Evolutionary conservation across 2,113 vertebrate species (phyloP).

Genomic region (Sceloporus tristichus): DNA sequence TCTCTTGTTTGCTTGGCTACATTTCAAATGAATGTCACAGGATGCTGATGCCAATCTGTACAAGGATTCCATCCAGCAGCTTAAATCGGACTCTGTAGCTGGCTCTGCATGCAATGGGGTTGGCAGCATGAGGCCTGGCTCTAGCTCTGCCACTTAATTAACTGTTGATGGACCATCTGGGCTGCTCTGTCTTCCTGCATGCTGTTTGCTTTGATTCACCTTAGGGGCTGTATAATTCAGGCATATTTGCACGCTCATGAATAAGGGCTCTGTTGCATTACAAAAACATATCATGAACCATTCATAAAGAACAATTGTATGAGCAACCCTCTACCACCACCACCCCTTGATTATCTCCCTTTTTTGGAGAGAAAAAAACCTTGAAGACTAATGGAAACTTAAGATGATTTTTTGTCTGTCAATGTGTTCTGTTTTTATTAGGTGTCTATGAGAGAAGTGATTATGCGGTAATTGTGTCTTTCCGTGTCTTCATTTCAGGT

Average conservation of each 20-base stretch:
- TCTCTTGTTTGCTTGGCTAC: conserved; percentile 47
- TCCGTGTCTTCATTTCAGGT: too few relatives aligned
- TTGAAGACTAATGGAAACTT: too few relatives aligned
- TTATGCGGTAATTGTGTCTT: neutral
- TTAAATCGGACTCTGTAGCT: conserved; percentile 45
- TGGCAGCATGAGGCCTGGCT: conserved; percentile 47
- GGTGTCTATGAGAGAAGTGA: neutral
- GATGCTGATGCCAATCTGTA: conserved; percentile 39
- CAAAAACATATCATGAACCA: neutral
- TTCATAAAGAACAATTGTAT: conserved; percentile 17
- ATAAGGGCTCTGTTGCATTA: neutral
- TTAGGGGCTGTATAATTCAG: conserved; percentile 50
- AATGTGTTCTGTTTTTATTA: neutral
- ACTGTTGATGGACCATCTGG: conserved; percentile 70
- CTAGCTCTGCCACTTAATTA: conserved; percentile 68
- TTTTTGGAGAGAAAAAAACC: neutral
- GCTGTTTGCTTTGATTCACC: conserved; percentile 63
- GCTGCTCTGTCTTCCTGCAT: conserved; percentile 35
- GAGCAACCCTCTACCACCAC: neutral
- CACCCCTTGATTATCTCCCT: neutral
- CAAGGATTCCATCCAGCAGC: conserved; percentile 48
- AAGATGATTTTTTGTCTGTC: too few relatives aligned
- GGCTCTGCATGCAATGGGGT: conserved; percentile 48
- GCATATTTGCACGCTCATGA: conserved; percentile 8
- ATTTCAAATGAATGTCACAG: conserved; percentile 51